These are phyloP conservation scores for Pimephales promelas DNA, from an alignment of 2,113 vertebrate species.

Conservation along the genomic window DNA sequence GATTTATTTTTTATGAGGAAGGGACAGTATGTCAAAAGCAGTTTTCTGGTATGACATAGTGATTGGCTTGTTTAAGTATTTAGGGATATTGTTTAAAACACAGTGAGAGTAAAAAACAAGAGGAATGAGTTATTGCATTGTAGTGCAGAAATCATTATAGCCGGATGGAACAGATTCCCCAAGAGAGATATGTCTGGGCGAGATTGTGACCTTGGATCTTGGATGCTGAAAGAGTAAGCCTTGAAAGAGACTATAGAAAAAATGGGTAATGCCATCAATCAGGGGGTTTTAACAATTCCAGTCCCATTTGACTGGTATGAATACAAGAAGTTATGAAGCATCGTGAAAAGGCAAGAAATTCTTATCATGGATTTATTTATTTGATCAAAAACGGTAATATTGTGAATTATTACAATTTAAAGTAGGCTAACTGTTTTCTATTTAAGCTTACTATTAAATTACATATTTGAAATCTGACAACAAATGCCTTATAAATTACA, in stretches of 20 bases:
- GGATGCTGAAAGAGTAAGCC: background rate
- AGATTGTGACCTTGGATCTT: background rate
- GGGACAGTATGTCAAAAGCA: constrained; percentile 18
- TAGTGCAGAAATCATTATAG: background rate
- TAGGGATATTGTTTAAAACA: background rate
- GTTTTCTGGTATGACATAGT: background rate
- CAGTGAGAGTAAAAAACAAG: background rate
- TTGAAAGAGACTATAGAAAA: background rate
- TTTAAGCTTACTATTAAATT: too few species aligned
- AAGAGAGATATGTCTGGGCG: background rate
- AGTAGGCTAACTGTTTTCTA: background rate
- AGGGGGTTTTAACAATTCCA: background rate
- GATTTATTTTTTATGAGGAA: constrained; percentile 33
- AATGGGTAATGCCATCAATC: background rate
- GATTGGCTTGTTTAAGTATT: background rate
- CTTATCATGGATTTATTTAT: background rate
- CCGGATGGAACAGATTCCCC: background rate
- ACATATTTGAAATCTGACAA: too few species aligned
- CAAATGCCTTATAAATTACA: too few species aligned
- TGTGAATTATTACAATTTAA: background rate
- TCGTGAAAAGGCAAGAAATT: background rate
- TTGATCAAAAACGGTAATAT: background rate
- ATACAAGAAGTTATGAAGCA: background rate
- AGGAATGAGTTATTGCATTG: background rate
- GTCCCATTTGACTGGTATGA: background rate